Evolutionary conservation across 2,888 invertebrate species (phyloP).

Genomic region (Eucera pruinosa): DNA sequence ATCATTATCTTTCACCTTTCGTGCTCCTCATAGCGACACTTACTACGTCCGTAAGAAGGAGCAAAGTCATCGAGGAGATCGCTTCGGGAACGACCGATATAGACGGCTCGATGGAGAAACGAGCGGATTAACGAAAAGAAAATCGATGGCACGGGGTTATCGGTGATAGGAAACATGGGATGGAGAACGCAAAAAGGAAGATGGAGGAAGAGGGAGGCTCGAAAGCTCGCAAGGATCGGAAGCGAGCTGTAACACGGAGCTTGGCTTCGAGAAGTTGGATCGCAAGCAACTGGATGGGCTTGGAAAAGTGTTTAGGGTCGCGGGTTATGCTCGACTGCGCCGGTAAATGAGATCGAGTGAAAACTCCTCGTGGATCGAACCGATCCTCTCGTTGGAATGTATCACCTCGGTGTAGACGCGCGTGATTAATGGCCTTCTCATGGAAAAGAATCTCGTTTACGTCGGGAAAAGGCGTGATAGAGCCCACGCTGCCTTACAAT

Average conservation of each 20-base stretch:
- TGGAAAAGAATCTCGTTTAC: conserved; percentile 73
- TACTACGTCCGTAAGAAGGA: conserved; percentile 5
- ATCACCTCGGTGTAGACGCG: conserved; percentile 69
- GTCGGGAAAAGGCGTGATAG: conserved; percentile 57
- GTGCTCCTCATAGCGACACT: background rate
- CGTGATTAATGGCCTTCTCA: conserved; percentile 69
- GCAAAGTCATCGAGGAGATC: conserved; percentile 27
- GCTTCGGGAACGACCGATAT: conserved; percentile 25
- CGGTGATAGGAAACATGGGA: conserved; percentile 28
- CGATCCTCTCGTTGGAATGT: conserved; percentile 59
- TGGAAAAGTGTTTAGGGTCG: conserved; percentile 71
- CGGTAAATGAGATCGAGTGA: conserved; percentile 73
- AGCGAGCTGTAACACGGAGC: conserved; percentile 57
- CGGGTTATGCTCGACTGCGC: conserved; percentile 67
- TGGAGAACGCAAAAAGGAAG: too few relatives aligned
- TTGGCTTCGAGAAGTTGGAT: conserved; percentile 42
- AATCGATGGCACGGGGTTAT: conserved; percentile 54
- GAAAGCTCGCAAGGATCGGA: conserved; percentile 35
- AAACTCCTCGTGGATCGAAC: conserved; percentile 58
- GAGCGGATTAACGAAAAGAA: conserved; percentile 50
- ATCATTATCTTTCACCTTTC: background rate
- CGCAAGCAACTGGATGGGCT: conserved; percentile 53
- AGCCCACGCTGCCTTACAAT: conserved; percentile 42
- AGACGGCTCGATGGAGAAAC: conserved; percentile 26
- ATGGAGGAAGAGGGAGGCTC: conserved; percentile 3